Base-by-base conservation (phyloP, 2,113 vertebrate genomes). In the Ageneiosus marmoratus region DNA sequence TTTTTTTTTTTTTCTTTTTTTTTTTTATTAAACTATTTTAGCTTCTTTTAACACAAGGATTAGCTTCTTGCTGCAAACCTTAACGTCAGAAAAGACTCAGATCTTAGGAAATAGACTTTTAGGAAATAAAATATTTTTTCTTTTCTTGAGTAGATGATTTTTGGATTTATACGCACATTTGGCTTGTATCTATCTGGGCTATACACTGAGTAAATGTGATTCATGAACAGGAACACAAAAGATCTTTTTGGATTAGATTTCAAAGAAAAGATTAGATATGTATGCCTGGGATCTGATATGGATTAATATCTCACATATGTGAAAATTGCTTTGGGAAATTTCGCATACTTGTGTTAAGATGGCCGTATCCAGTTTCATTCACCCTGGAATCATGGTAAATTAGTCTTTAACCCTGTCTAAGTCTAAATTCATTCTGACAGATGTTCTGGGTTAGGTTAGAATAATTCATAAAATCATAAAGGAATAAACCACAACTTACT, bases 241-340 rank as follows among this genome's bases (percentile, higher is more conserved):
- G 51, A 76, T 76, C 15, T 55, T 34, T 76, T 76, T 76, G 51
- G 50, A 76, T 67, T 51, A 51, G 27, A 67, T 80, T 67, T 62
- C 13, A 80, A 67, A 65, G 9, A 24, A 65, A 51, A 65, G 56
- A 65, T 79, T 62, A 50, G 60, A 50, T 67, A 65, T 48, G 27
- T 46, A 48, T 48, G 69, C 37, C 24, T 48, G 77, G 4, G 55
- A 62, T 63, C 77, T 60, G 72, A 74, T 16, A 32, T 27, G 56
- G 41, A 79, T 46, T 79, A 63, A 79, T 79, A 44, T 79, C 44
- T 48, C 24, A 63, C 77, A 79, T 63, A 63, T 63, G 77, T 79
- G 58, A 63, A 63, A 63, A 62, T 0, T 48, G 58, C 77, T 79
- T 79, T 51, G 20, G 78, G 78, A 79, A 24, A 67, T 24, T 48